Base-by-base conservation (phyloP, 2,797 vertebrate species). In the Pangasius djambal region DNA sequence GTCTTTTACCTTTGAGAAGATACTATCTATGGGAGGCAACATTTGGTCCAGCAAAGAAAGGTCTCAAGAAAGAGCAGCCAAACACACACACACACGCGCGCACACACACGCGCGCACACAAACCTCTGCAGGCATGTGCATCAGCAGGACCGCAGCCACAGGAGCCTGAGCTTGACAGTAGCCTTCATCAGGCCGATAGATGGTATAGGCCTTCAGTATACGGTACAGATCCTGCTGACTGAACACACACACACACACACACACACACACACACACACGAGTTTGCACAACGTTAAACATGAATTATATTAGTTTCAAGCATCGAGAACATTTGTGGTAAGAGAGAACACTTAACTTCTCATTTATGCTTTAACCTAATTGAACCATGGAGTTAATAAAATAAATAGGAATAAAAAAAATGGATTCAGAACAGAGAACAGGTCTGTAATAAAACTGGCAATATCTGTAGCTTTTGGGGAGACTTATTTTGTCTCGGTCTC, bases 111-210 rank as follows among this genome's bases (percentile, higher is more conserved):
- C 96, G 48, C 96, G 95, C 90, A 98, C 97, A 55, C 96, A 95
- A 89, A 98, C 97, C 97, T 98, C 98, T 4, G 98, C 98, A n/a
- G 98, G 97, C 98, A 98, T 98, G 89, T 98, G 97, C 98, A 98
- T 98, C 88, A 98, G 97, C 90, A 98, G 94, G 78, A 98, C 98
- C 0, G 97, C 98, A 0, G 98, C 97, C 91, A 98, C 97, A 0
- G 98, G 98, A 44, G 98, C 98, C 94, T 98, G 98, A 2, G 97
- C 98, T 95, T 98, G 98, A 94, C 98, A 98, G 93, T 98, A 98
- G 16, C 98, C 98, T 91, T 98, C 98, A 0, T 98, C 97, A 0
- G 97, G 98, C 83, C 97, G 95, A 93, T 97, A 98, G 85, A 98
- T 91, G 0, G 97, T 98, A 93, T 98, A 98, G 44, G 98, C 98